Conservation (phyloP, 2,888 invertebrate genomes). For the Limnephilus auricula region DNA sequence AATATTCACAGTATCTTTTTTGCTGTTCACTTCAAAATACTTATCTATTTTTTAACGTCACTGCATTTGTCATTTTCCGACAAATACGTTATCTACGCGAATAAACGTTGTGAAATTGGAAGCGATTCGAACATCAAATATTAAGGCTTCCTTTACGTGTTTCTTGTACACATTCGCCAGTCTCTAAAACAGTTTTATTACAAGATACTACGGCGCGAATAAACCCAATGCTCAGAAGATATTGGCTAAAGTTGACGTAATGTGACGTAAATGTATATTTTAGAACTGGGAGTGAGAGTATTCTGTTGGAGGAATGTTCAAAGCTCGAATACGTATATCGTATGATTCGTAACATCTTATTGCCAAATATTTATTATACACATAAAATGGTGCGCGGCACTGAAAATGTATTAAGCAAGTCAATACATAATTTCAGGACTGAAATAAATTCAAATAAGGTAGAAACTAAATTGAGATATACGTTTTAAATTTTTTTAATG, state of each 20-base stretch:
- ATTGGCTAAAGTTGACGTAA: slow-evolving; percentile 31
- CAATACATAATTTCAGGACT: not conserved
- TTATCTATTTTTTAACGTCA: not conserved
- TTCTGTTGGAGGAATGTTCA: not conserved
- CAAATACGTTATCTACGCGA: not conserved
- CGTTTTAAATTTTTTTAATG: not conserved
- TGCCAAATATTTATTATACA: slow-evolving; percentile 7
- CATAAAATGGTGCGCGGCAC: not conserved
- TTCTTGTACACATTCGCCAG: slow-evolving; percentile 21
- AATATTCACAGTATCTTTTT: not conserved
- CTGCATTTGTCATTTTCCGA: slow-evolving; percentile 2
- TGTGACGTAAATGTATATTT: slow-evolving; percentile 34
- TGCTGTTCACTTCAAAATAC: not conserved
- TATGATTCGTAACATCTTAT: slow-evolving; percentile 28
- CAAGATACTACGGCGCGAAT: slow-evolving; percentile 19
- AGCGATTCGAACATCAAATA: slow-evolving; percentile 14
- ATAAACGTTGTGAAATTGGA: slow-evolving; percentile 17
- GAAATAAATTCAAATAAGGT: not conserved
- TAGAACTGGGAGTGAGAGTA: not conserved
- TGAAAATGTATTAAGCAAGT: not conserved
- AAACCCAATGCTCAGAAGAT: slow-evolving; percentile 27
- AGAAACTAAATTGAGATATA: not conserved
- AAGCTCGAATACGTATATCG: not conserved
- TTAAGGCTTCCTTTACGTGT: slow-evolving; percentile 26
- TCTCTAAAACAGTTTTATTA: slow-evolving; percentile 30